Conservation (phyloP, 92 coral and sea anemone species). For the Epizoanthus stellaris region DNA sequence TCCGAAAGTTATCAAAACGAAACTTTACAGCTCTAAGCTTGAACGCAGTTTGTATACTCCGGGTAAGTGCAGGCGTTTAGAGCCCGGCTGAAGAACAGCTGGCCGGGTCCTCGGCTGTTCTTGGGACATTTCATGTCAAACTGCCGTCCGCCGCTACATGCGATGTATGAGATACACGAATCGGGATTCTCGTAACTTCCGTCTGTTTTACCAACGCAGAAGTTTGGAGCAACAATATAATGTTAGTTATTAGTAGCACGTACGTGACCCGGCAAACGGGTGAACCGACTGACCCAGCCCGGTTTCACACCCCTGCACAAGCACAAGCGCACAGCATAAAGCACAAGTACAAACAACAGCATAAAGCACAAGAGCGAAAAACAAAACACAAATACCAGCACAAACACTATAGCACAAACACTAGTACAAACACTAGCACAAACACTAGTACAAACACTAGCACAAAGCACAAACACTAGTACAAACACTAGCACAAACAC, state of each 20-base stretch:
- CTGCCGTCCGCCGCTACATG: constrained; percentile 9
- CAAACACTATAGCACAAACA: not conserved
- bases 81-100: not conserved
- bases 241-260: not conserved
- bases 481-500: not conserved
- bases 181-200: constrained; percentile 1
- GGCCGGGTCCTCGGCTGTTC: not conserved
- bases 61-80: constrained; percentile 26
- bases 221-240: not conserved
- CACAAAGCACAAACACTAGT: too few relatives aligned
- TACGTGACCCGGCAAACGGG: not conserved
- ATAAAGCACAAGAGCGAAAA: not conserved
- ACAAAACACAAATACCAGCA: not conserved
- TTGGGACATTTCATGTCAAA: constrained; percentile 6
- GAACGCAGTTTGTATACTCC: constrained; percentile 18
- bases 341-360: not conserved
- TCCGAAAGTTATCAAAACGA: too few relatives aligned
- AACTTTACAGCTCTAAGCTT: not conserved
- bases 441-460: too few relatives aligned
- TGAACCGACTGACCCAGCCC: not conserved
- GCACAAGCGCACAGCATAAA: too few relatives aligned
- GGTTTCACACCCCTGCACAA: not conserved
- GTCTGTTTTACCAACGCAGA: constrained; percentile 8
- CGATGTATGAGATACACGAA: not conserved
- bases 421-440: too few relatives aligned